phyloP scores from a whole-genome alignment of 2,888 invertebrate species.

The Yponomeuta sedellus region DNA sequence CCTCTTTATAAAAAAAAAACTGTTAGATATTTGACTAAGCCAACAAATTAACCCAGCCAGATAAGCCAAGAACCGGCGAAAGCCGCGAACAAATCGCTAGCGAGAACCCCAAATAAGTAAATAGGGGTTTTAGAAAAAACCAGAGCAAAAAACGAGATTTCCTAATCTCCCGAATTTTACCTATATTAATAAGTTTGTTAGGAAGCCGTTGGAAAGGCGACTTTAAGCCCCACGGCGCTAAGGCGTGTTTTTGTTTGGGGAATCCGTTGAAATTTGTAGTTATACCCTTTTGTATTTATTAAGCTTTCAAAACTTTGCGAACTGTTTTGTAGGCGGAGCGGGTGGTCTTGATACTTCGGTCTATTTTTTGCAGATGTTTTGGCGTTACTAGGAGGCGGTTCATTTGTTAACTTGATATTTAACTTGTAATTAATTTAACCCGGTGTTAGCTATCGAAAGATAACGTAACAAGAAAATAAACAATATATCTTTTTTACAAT shows the following conservation, averaged over 20 bases:
- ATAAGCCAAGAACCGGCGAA: neutral
- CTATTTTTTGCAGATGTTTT: constrained; percentile 20
- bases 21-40: neutral
- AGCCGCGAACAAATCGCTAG: neutral
- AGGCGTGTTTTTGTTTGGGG: accelerated
- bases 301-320: constrained; percentile 58
- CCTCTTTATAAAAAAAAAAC: too few species aligned
- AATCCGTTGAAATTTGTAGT: constrained; percentile 24
- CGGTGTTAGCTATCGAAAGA: too few species aligned
- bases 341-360: constrained; percentile 48
- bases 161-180: constrained; percentile 68
- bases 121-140: constrained; percentile 30
- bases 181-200: constrained; percentile 62
- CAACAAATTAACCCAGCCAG: neutral
- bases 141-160: constrained; percentile 47
- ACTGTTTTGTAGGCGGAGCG: constrained; percentile 38
- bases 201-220: constrained; percentile 24
- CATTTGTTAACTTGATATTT: too few species aligned
- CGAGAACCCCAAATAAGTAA: constrained; percentile 9
- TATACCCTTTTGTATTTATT: constrained; percentile 44
- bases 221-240: constrained; percentile 21
- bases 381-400: neutral
- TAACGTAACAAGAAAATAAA: too few species aligned
- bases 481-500: too few species aligned
- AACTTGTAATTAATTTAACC: too few species aligned